Percentiles rank a stretch among this genome's conserved stretches.
Conservation (phyloP, 2,888 invertebrate genomes). For the Xanthorhoe designata region DNA sequence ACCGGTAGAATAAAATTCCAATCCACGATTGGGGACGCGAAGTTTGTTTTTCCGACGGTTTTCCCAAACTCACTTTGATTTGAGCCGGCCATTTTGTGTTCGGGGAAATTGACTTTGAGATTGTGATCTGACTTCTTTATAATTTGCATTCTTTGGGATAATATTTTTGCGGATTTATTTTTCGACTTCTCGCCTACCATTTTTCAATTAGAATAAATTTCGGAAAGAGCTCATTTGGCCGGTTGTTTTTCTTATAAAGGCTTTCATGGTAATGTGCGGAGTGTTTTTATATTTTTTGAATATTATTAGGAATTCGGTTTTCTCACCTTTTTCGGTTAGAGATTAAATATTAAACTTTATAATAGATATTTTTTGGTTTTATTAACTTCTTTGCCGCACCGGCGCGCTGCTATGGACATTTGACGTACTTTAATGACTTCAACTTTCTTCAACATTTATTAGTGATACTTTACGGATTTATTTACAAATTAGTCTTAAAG, state of each 20-base stretch:
- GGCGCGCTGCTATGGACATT: too few relatives aligned
- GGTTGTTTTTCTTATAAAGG: constrained; percentile 18
- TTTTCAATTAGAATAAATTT: constrained; percentile 34
- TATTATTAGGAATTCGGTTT: neutral
- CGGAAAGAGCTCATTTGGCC: constrained; percentile 17
- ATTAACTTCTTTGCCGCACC: too few relatives aligned
- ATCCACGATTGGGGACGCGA: constrained; percentile 10
- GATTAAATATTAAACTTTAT: constrained; percentile 4
- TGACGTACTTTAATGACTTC: too few relatives aligned
- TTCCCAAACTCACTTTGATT: constrained; percentile 22
- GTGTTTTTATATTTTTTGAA: constrained; percentile 11
- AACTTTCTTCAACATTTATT: too few relatives aligned
- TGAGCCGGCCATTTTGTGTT: constrained; percentile 38
- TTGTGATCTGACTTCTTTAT: constrained; percentile 41
- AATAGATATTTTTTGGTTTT: neutral
- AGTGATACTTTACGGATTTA: too few relatives aligned
- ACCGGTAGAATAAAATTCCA: constrained; percentile 25
- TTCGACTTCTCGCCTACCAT: constrained; percentile 25
- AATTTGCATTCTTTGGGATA: constrained; percentile 35
- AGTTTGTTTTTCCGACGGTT: constrained; percentile 36
- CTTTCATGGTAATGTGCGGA: constrained; percentile 10
- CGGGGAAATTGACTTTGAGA: constrained; percentile 36
- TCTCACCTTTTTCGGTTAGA: neutral
- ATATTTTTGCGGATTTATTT: constrained; percentile 36
- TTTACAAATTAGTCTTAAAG: too few relatives aligned